Percentiles rank a stretch among this genome's conserved stretches.
Conservation (phyloP, 64 coral and sea anemone genomes). For the Pocillopora verrucosa region DNA sequence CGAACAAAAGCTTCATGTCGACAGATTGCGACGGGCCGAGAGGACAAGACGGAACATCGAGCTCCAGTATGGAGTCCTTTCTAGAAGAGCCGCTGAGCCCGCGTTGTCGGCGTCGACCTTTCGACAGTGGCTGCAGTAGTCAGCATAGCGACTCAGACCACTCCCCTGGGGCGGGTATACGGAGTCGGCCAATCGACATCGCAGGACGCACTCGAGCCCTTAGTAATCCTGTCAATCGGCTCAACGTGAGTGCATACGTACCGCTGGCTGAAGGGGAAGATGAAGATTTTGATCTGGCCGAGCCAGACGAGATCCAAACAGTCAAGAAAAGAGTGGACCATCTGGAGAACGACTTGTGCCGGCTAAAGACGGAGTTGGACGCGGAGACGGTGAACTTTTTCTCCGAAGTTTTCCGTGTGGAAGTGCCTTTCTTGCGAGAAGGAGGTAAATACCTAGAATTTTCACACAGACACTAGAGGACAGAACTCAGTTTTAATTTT, state of each 20-base stretch:
- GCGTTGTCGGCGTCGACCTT: constrained; percentile 30
- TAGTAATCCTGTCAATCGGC: constrained; percentile 6
- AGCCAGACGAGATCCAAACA: constrained; percentile 40
- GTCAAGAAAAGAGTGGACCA: constrained; percentile 68
- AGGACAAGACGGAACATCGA: constrained; percentile 15
- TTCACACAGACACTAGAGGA: too few relatives aligned
- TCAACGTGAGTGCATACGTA: constrained; percentile 21
- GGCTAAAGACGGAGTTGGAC: constrained; percentile 77
- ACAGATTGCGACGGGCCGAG: constrained; percentile 5
- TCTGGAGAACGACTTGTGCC: constrained; percentile 64
- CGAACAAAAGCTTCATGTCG: constrained; percentile 55
- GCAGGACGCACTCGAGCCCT: neutral
- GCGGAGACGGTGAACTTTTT: constrained; percentile 82
- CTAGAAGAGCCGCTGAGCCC: constrained; percentile 80
- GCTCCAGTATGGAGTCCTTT: constrained; percentile 78
- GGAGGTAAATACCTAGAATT: constrained; percentile 25
- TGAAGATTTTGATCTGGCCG: constrained; percentile 53
- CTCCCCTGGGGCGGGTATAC: neutral
- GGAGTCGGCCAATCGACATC: constrained; percentile 7
- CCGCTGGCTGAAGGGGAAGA: constrained; percentile 82
- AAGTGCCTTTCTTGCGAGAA: constrained; percentile 57
- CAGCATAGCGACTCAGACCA: constrained; percentile 75
- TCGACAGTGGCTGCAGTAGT: constrained; percentile 86
- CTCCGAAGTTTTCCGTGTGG: constrained; percentile 78
- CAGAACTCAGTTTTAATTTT: neutral